A percentile compares a stretch with the other conserved stretches of the same genome.
These are phyloP conservation scores for Liasis olivaceus DNA, from an alignment of 2,797 vertebrate species.

Conservation along the genomic window DNA sequence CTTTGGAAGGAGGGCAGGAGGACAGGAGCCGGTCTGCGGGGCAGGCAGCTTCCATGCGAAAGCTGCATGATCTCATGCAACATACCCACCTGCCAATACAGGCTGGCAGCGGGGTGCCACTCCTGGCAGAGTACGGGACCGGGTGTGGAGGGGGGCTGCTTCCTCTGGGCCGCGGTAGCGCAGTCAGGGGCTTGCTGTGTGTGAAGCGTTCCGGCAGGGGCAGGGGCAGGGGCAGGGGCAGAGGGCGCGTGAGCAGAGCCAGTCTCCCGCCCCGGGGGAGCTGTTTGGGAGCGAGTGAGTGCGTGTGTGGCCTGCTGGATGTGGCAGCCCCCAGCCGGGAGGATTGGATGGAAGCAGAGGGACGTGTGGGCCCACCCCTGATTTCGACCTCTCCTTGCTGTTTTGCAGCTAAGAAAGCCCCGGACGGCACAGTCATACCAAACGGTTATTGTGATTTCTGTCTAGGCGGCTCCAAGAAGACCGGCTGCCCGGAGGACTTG, in stretches of 20 bases:
- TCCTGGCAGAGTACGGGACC: not conserved
- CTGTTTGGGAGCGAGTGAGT: no score
- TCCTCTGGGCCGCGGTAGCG: not conserved
- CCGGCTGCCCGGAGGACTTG: slow-evolving; percentile 92
- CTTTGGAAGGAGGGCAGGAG: no score
- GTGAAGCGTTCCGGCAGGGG: fast-evolving
- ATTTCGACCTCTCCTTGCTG: slow-evolving; percentile 40
- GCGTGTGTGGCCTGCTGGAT: not conserved
- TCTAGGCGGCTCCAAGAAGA: slow-evolving; percentile 93
- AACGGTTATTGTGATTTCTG: slow-evolving; percentile 97
- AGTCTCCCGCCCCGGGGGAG: no score
- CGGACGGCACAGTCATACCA: slow-evolving; percentile 90
- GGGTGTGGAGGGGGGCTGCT: not conserved
- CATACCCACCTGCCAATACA: not conserved
- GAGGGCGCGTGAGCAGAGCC: not conserved
- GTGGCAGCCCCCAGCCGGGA: not conserved
- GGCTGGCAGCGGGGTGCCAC: not conserved
- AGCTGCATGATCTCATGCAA: not conserved
- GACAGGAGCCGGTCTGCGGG: not conserved
- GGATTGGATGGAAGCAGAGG: not conserved
- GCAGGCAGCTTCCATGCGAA: not conserved
- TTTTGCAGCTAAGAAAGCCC: slow-evolving; percentile 89
- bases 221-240: no score
- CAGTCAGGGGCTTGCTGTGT: not conserved
- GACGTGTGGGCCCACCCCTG: slow-evolving; percentile 52